Conservation (phyloP, 2,797 vertebrate species). For the Artibeus jamaicensis region DNA sequence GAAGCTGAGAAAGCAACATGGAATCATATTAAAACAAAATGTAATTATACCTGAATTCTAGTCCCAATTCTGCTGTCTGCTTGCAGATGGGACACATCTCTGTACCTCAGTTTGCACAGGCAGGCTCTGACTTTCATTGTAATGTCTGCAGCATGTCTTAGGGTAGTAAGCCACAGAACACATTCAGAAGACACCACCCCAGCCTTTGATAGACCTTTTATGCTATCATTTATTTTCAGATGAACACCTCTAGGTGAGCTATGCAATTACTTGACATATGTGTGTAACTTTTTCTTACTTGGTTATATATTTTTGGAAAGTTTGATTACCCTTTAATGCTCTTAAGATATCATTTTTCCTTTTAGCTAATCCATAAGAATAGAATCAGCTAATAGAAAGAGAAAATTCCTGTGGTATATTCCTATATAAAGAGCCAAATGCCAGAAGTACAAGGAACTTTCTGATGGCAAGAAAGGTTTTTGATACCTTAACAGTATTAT, state of each 20-base stretch:
- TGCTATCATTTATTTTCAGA: neutral
- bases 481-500: neutral
- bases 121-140: neutral
- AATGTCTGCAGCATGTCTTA: neutral
- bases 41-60: neutral
- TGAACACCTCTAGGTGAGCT: neutral
- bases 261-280: neutral
- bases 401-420: neutral
- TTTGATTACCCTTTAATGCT: neutral
- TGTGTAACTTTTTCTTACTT: neutral
- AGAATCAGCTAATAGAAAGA: constrained; percentile 6
- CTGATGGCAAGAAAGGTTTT: neutral
- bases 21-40: neutral
- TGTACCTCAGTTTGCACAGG: neutral
- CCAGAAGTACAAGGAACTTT: neutral
- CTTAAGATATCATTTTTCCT: neutral
- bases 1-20: neutral
- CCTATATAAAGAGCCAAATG: neutral
- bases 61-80: neutral
- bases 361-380: neutral
- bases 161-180: neutral
- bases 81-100: neutral
- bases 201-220: neutral
- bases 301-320: neutral
- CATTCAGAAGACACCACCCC: neutral